Percentiles rank a stretch among this genome's conserved stretches.
Conservation (phyloP, 2,888 invertebrate species). For the Aphodius granarius region DNA sequence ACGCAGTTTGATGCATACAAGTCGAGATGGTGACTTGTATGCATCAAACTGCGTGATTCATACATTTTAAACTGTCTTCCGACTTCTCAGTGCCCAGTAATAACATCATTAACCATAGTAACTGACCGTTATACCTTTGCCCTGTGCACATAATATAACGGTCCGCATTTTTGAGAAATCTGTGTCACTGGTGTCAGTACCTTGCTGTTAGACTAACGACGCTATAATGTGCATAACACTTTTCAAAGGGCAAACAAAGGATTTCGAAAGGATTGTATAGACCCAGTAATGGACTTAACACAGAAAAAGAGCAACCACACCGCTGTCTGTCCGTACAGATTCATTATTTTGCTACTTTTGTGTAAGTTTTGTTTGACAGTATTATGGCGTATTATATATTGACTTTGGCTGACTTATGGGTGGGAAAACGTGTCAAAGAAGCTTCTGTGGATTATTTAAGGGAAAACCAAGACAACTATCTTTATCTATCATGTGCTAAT, state of each 20-base stretch:
- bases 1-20: too few relatives aligned
- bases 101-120: background rate
- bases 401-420: background rate
- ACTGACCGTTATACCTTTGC: background rate
- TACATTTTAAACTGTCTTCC: too few relatives aligned
- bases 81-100: too few relatives aligned
- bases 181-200: background rate
- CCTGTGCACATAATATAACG: too few relatives aligned
- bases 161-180: background rate
- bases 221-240: background rate
- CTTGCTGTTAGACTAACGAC: background rate
- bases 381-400: background rate
- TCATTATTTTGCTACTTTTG: background rate
- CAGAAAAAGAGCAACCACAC: too few relatives aligned
- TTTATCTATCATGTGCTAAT: too few relatives aligned
- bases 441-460: background rate
- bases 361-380: background rate
- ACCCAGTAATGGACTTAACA: background rate
- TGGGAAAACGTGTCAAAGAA: background rate
- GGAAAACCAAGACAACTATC: too few relatives aligned
- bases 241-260: background rate
- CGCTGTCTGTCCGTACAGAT: too few relatives aligned
- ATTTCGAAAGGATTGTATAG: background rate
- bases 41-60: too few relatives aligned
- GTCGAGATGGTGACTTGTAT: too few relatives aligned